Base-by-base conservation (phyloP, 2,888 invertebrate genomes). In the Trachelus tabidus region DNA sequence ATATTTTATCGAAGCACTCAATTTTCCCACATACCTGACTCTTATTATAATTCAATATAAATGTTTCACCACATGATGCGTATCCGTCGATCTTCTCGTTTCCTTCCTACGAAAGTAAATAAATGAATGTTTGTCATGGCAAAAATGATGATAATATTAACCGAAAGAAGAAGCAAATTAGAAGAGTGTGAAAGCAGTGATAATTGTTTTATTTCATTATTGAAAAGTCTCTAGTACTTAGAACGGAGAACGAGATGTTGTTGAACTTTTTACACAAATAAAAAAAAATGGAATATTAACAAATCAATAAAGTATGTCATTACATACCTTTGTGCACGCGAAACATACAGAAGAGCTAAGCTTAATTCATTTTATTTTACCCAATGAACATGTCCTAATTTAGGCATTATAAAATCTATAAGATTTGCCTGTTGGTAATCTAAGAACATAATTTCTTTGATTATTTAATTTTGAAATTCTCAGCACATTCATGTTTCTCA, bases 241-340 rank as follows among this genome's bases (percentile, higher is more conserved):
- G 83, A 79, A 76, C 78, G 69, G 76, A 78, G 56, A 56, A 78
- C 76, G 85, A 80, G 82, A 82, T 87, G 86, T 87, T 87, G 87
- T 88, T 88, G 80, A 88, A 86, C 82, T 88, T 88, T 88, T 87
- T 88, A 87, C 87, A 87, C 85, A 81, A 86, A 86, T 84, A 56
- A 40, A 56, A 56, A 15, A 85, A 85, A 86, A 81, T 83, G 82
- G 80, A 84, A 83, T 83, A 83, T 83, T 84, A 82, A 84, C 81
- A 82, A 80, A 83, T 83, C 23, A 56, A 56, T 56, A 56, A 56
- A 56, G 56, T 56, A 56, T 56, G 23, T 23, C 23, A 56, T 56
- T 6, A 56, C 23, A 23, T 56, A 56, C 56, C 56, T 56, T 56
- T 56, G 56, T 56, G 56, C 56, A 56, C 56, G 56, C 56, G 15